phyloP scores from a whole-genome alignment of 1,140 invertebrate species.

The Trichomalopsis sarcophagae region DNA sequence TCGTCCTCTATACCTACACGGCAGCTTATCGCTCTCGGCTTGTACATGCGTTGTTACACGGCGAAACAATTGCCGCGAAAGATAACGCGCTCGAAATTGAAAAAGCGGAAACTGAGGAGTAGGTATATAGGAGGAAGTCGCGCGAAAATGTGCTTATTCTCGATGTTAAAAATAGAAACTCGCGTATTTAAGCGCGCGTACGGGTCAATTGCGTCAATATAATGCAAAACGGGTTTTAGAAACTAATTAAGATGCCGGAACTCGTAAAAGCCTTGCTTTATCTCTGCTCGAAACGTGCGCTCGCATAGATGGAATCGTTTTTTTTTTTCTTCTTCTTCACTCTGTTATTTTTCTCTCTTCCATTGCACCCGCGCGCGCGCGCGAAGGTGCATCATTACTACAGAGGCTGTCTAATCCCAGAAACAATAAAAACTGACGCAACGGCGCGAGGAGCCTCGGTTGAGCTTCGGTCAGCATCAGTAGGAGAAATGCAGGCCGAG shows the following conservation, averaged over 20 bases:
- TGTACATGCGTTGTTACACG: too few species aligned
- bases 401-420: neutral
- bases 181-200: neutral
- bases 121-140: too few species aligned
- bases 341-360: neutral
- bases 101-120: neutral
- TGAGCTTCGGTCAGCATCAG: too few species aligned
- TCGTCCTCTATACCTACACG: too few species aligned
- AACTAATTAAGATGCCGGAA: constrained; percentile 35
- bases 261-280: constrained; percentile 36
- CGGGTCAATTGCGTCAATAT: constrained; percentile 37
- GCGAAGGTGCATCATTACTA: too few species aligned
- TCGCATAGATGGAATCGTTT: constrained; percentile 14
- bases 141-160: too few species aligned
- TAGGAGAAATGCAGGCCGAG: neutral
- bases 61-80: too few species aligned
- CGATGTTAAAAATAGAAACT: too few species aligned
- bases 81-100: neutral
- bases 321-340: neutral
- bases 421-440: constrained; percentile 32
- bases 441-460: neutral
- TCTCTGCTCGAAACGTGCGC: neutral
- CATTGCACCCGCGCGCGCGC: neutral
- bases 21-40: too few species aligned
- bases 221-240: constrained; percentile 31